Percentiles rank a stretch among this genome's conserved stretches.
Evolutionary conservation across 92 coral and sea anemone species (phyloP).

Genomic region (Hydrozoanthus gracilis): DNA sequence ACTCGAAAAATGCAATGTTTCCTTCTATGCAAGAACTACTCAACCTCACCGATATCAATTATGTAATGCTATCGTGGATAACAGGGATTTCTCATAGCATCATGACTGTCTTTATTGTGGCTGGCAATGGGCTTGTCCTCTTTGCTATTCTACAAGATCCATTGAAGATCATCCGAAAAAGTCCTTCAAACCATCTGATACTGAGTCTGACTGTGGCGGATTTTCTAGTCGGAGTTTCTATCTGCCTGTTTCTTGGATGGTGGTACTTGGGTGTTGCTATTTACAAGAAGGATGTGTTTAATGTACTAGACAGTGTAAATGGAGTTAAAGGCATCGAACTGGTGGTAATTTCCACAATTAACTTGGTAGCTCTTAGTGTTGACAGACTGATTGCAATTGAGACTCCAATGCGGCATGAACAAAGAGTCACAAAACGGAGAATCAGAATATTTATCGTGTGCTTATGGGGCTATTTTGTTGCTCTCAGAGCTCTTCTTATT

Average conservation of each 20-base stretch:
- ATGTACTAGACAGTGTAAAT: not conserved
- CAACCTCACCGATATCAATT: not conserved
- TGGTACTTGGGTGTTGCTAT: not conserved
- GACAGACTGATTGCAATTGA: no score
- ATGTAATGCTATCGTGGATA: not conserved
- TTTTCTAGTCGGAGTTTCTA: not conserved
- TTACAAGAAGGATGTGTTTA: not conserved
- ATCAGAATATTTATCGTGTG: no score
- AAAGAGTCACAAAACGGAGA: no score
- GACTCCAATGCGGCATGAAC: no score
- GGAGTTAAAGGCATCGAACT: not conserved
- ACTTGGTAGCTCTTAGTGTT: no score
- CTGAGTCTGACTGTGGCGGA: constrained; percentile 1
- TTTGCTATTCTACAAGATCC: not conserved
- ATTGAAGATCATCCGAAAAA: not conserved
- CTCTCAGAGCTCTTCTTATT: not conserved
- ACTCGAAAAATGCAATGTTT: no score
- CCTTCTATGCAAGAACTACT: no score
- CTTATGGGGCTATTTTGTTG: not conserved
- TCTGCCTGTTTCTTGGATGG: not conserved
- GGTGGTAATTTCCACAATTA: no score
- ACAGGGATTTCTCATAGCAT: not conserved
- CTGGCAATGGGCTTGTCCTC: not conserved
- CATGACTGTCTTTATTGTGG: not conserved
- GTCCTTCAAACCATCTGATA: not conserved